Evolutionary conservation across 2,113 vertebrate genomes (phyloP).

Genomic region (Marmota flaviventris): DNA sequence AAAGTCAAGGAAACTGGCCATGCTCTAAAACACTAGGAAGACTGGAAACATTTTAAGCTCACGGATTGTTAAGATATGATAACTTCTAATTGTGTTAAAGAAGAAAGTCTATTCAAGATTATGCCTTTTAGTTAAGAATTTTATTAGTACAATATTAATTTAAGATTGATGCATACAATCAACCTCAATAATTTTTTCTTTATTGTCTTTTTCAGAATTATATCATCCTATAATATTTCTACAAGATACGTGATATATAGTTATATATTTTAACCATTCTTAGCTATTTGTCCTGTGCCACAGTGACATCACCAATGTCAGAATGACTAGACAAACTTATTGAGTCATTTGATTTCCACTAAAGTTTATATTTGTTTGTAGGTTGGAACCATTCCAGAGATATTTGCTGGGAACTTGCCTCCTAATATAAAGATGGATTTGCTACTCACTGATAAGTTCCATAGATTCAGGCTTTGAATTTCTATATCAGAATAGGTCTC

Average conservation of each 20-base stretch:
- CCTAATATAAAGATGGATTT: not conserved
- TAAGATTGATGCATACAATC: slow-evolving; percentile 2
- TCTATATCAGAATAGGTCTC: not conserved
- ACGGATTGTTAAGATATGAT: slow-evolving; percentile 39
- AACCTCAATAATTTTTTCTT: not conserved
- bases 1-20: not conserved
- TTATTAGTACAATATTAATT: slow-evolving; percentile 42
- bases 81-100: slow-evolving; percentile 30
- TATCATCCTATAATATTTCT: slow-evolving; percentile 22
- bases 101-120: not conserved
- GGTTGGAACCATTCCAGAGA: not conserved
- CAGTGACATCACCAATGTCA: not conserved
- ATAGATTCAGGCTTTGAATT: slow-evolving; percentile 21
- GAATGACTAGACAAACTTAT: slow-evolving; percentile 11
- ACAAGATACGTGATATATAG: not conserved
- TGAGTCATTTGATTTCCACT: slow-evolving; percentile 24
- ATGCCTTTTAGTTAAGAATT: slow-evolving; percentile 42
- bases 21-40: not conserved
- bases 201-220: not conserved
- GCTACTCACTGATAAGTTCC: not conserved
- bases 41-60: not conserved
- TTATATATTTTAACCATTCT: not conserved
- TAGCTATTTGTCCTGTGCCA: not conserved
- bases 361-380: not conserved
- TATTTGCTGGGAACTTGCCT: not conserved